phyloP scores from a whole-genome alignment of 1,140 invertebrate genomes.

The Caenorhabditis tropicalis region DNA sequence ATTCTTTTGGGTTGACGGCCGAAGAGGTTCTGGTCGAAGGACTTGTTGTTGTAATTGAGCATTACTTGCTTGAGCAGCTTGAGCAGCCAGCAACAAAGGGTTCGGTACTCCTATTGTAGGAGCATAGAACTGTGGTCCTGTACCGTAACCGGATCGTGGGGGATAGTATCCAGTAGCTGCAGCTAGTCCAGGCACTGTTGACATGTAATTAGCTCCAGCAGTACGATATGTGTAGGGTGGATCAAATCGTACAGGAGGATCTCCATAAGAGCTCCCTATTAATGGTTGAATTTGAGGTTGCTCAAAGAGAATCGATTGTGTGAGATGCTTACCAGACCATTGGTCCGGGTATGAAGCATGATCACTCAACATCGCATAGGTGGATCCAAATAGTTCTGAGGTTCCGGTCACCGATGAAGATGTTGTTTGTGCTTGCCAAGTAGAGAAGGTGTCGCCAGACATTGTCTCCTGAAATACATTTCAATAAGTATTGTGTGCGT shows the following conservation, averaged over 20 bases:
- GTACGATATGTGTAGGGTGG: neutral
- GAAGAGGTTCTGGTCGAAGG: slow-evolving; percentile 19
- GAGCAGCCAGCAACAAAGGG: neutral
- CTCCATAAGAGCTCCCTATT: slow-evolving; percentile 10
- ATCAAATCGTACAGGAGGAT: slow-evolving; percentile 23
- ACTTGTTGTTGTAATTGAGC: slow-evolving; percentile 10
- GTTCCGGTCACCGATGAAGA: slow-evolving; percentile 19
- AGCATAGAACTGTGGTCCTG: neutral
- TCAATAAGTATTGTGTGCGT: too few species aligned
- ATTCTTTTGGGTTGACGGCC: neutral
- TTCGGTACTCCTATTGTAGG: neutral
- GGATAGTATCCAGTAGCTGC: neutral
- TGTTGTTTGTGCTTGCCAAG: neutral
- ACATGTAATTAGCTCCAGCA: neutral
- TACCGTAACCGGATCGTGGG: neutral
- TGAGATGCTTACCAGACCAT: slow-evolving; percentile 2
- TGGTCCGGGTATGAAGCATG: neutral
- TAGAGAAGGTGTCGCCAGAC: slow-evolving; percentile 27
- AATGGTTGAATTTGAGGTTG: slow-evolving; percentile 26
- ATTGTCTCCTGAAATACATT: neutral
- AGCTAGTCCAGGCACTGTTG: neutral
- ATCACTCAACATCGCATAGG: slow-evolving; percentile 26
- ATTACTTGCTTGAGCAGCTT: slow-evolving; percentile 1
- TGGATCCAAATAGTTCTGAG: slow-evolving; percentile 10
- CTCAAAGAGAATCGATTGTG: neutral